Evolutionary conservation across 2,113 vertebrate genomes (phyloP).

Genomic region (Sphaerodactylus townsendi): DNA sequence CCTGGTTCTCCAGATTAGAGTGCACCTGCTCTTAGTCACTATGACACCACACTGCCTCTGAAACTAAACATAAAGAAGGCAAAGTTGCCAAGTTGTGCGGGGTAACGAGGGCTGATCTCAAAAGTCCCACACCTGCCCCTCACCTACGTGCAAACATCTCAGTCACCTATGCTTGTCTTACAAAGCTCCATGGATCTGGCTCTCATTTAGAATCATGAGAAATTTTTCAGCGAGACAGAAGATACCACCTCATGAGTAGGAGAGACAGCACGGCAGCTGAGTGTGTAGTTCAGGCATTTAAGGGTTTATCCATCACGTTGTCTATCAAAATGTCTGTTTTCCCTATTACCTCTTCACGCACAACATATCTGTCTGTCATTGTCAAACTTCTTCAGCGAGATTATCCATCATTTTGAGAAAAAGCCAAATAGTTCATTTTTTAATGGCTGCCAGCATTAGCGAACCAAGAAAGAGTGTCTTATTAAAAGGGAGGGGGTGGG

Average conservation of each 20-base stretch:
- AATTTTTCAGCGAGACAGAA: conserved; percentile 2
- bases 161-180: neutral
- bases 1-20: no score
- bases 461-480: conserved; percentile 17
- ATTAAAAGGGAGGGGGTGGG: conserved; percentile 51
- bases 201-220: neutral
- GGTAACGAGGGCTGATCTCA: neutral
- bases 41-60: no score
- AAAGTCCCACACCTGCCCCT: neutral
- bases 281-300: neutral
- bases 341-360: conserved; percentile 54
- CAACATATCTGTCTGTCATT: conserved; percentile 61
- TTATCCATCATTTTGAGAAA: conserved; percentile 62
- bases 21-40: no score
- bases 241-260: neutral
- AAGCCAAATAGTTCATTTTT: conserved; percentile 60
- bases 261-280: neutral
- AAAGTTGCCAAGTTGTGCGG: neutral
- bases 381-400: conserved; percentile 53
- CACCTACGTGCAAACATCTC: neutral
- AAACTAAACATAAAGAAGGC: no score
- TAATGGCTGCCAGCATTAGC: conserved; percentile 36
- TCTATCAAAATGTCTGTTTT: conserved; percentile 62
- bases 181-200: neutral
- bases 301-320: conserved; percentile 58